Percentiles rank a stretch among this genome's conserved stretches.
These are phyloP conservation scores for Heliconius nattereri DNA, from an alignment of 1,140 invertebrate species.

Conservation along the genomic window DNA sequence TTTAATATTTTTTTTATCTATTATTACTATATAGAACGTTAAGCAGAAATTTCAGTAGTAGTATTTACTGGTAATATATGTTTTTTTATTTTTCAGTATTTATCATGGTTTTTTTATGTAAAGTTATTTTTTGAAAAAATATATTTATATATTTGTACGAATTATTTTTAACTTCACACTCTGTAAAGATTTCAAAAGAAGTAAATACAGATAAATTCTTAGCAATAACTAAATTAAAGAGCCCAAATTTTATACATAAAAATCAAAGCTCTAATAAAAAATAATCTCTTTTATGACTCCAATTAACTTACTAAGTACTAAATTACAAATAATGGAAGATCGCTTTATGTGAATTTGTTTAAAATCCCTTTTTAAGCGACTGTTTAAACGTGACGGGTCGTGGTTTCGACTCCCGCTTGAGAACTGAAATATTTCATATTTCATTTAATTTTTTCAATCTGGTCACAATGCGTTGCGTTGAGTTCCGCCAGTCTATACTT, in stretches of 20 bases:
- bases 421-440: too few relatives aligned
- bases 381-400: too few relatives aligned
- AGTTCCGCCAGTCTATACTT: too few relatives aligned
- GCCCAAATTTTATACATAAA: neutral
- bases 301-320: neutral
- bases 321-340: neutral
- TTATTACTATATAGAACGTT: neutral
- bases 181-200: too few relatives aligned
- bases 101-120: neutral
- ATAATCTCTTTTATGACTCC: neutral
- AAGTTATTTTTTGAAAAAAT: neutral
- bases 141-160: too few relatives aligned
- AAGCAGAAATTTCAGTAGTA: neutral
- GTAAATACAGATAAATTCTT: neutral
- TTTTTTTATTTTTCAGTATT: neutral
- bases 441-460: too few relatives aligned
- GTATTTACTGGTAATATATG: neutral
- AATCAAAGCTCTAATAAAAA: neutral
- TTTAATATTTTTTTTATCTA: conserved; percentile 12
- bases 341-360: too few relatives aligned
- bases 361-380: too few relatives aligned
- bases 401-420: too few relatives aligned
- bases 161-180: too few relatives aligned
- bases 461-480: too few relatives aligned
- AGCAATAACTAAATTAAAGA: too few relatives aligned